Evolutionary conservation across 2,888 invertebrate species (phyloP).

Genomic region (Acronicta leporina): DNA sequence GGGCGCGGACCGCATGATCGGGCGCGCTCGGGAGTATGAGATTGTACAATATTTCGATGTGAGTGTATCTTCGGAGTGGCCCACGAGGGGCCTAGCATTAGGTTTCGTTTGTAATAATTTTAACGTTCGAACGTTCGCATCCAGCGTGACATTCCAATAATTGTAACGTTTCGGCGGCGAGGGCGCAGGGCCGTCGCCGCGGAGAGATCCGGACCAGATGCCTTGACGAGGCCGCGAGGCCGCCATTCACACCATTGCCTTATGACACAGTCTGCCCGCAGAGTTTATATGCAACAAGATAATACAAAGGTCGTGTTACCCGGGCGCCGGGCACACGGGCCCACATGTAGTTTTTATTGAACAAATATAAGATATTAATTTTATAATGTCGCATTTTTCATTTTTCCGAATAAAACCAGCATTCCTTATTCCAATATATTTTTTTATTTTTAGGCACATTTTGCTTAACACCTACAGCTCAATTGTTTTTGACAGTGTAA

Average conservation of each 20-base stretch:
- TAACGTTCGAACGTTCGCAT: constrained; percentile 82
- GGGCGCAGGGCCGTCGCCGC: constrained; percentile 64
- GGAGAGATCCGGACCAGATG: constrained; percentile 77
- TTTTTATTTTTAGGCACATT: constrained; percentile 44
- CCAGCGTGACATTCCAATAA: constrained; percentile 88
- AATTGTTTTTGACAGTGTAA: not conserved
- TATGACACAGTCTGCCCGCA: constrained; percentile 89
- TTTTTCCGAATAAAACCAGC: constrained; percentile 50
- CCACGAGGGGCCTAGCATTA: constrained; percentile 75
- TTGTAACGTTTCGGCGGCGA: constrained; percentile 79
- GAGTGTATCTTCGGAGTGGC: constrained; percentile 77
- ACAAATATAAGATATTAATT: constrained; percentile 90
- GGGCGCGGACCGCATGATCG: constrained; percentile 78
- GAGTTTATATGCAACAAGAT: constrained; percentile 89
- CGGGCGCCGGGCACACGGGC: constrained; percentile 88
- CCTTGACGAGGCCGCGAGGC: constrained; percentile 77
- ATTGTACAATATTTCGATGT: constrained; percentile 81
- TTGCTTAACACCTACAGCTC: constrained; percentile 12
- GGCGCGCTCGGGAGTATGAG: constrained; percentile 74
- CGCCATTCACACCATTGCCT: constrained; percentile 85
- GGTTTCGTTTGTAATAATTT: constrained; percentile 82
- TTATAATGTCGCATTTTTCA: constrained; percentile 86
- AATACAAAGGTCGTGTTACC: constrained; percentile 89
- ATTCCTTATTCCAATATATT: constrained; percentile 32
- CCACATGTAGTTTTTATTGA: constrained; percentile 89